Conservation (phyloP, 2,888 invertebrate genomes). For the Pteria penguin region DNA sequence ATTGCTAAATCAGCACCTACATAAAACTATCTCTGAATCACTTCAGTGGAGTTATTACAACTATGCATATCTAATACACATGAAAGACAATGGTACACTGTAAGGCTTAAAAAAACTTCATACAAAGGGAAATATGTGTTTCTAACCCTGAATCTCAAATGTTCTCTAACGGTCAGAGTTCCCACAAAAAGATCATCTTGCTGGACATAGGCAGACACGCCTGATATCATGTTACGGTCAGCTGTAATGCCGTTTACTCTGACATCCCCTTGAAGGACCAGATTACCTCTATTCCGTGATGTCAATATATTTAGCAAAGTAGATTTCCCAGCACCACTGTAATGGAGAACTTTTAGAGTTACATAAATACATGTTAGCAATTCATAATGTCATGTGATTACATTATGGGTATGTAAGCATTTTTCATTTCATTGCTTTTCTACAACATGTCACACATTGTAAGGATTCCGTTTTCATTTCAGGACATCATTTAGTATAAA, state of each 20-base stretch:
- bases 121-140: neutral
- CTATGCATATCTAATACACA: too few relatives aligned
- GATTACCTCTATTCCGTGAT: conserved; percentile 84
- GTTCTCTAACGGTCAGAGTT: conserved; percentile 92
- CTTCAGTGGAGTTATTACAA: too few relatives aligned
- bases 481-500: too few relatives aligned
- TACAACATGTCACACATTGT: too few relatives aligned
- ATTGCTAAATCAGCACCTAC: neutral
- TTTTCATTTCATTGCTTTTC: too few relatives aligned
- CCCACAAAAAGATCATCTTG: conserved; percentile 96
- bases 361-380: too few relatives aligned
- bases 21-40: neutral
- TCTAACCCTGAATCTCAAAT: conserved; percentile 92
- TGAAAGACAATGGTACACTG: neutral
- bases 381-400: too few relatives aligned
- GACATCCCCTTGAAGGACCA: conserved; percentile 75
- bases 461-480: too few relatives aligned
- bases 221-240: conserved; percentile 62
- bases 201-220: conserved; percentile 92
- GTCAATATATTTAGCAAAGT: conserved; percentile 94
- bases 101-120: neutral
- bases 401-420: too few relatives aligned
- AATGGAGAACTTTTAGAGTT: too few relatives aligned
- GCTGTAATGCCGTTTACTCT: conserved; percentile 84
- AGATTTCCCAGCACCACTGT: conserved; percentile 93